These are phyloP conservation scores for Eupithecia exiguata DNA, from an alignment of 2,888 invertebrate genomes.

Conservation along the genomic window DNA sequence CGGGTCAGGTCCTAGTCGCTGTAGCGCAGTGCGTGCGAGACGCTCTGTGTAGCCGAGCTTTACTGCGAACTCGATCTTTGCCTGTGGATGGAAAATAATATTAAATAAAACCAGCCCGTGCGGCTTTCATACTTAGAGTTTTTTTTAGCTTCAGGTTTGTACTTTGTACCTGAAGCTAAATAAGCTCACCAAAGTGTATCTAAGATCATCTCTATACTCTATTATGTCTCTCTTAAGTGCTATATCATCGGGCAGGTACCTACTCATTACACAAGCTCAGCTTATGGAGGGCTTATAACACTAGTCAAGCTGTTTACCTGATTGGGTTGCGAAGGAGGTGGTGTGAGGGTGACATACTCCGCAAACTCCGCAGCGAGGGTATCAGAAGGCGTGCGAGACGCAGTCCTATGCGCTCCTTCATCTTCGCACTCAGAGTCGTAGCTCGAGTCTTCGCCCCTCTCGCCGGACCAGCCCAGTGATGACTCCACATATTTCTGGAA, in stretches of 20 bases:
- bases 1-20: constrained; percentile 92
- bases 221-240: too few relatives aligned
- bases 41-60: constrained; percentile 96
- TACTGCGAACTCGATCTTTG: constrained; percentile 94
- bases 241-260: too few relatives aligned
- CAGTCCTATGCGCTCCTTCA: constrained; percentile 87
- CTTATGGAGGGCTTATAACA: too few relatives aligned
- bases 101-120: background rate
- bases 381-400: constrained; percentile 92
- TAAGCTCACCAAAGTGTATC: too few relatives aligned
- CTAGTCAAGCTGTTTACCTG: constrained; percentile 55
- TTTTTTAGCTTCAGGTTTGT: too few relatives aligned
- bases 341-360: constrained; percentile 88
- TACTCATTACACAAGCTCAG: too few relatives aligned
- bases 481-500: constrained; percentile 89
- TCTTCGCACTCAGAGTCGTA: constrained; percentile 93
- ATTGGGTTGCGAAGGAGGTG: constrained; percentile 64
- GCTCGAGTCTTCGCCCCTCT: constrained; percentile 89
- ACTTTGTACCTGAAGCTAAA: too few relatives aligned
- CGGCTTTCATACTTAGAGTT: too few relatives aligned
- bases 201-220: too few relatives aligned
- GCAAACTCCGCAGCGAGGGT: constrained; percentile 93
- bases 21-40: constrained; percentile 91
- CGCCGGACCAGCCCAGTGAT: constrained; percentile 83
- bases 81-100: constrained; percentile 50